These are phyloP conservation scores for Pseudoatta argentina DNA, from an alignment of 1,140 invertebrate genomes.

Conservation along the genomic window DNA sequence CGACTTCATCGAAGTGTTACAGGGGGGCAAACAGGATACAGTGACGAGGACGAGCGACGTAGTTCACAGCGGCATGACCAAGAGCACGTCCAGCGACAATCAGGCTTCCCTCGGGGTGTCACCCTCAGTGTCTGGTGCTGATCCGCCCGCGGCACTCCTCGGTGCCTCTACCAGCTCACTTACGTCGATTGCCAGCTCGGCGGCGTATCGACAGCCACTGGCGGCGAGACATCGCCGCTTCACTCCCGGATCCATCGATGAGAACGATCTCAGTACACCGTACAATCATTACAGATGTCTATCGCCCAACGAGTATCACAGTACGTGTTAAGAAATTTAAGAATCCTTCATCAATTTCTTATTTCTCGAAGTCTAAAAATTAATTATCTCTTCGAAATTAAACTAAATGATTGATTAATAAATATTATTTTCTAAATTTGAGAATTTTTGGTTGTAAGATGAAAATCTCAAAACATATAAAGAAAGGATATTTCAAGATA, in stretches of 20 bases:
- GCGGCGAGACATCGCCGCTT: constrained; percentile 78
- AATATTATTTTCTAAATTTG: neutral
- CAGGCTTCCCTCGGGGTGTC: constrained; percentile 83
- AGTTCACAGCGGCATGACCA: constrained; percentile 78
- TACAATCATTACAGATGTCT: constrained; percentile 91
- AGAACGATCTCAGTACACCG: constrained; percentile 90
- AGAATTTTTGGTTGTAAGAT: neutral
- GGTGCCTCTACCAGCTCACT: constrained; percentile 87
- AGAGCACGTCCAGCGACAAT: constrained; percentile 69
- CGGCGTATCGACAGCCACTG: constrained; percentile 76
- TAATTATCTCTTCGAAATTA: neutral
- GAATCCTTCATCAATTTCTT: neutral
- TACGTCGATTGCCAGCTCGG: constrained; percentile 78
- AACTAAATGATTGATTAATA: neutral
- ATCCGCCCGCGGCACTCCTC: constrained; percentile 86
- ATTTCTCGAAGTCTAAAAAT: neutral
- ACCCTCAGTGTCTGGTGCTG: constrained; percentile 82
- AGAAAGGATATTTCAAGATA: neutral
- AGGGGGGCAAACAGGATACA: constrained; percentile 5
- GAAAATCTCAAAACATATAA: neutral
- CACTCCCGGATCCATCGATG: constrained; percentile 84
- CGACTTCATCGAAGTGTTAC: constrained; percentile 21
- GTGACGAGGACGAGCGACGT: constrained; percentile 58
- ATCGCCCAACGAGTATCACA: constrained; percentile 89
- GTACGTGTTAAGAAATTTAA: constrained; percentile 61